phyloP scores from a whole-genome alignment of 2,113 vertebrate species.

The Sarotherodon lohbergeri region DNA sequence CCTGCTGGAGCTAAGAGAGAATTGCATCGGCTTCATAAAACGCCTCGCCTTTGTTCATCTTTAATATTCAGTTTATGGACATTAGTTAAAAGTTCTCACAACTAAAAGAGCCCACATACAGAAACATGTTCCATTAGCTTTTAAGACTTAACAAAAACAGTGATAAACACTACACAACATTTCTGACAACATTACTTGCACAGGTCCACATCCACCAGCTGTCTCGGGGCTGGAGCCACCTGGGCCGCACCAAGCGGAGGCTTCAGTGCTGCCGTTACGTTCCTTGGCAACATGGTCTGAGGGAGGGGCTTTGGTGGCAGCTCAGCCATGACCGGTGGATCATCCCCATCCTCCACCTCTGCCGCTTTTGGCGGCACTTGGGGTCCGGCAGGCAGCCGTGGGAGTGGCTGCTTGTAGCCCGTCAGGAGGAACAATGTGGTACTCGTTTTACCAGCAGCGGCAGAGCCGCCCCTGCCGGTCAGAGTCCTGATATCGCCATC shows the following conservation, averaged over 20 bases:
- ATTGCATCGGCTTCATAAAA: neutral
- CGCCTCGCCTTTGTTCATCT: neutral
- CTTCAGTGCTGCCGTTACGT: conserved; percentile 71
- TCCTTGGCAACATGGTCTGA: conserved; percentile 73
- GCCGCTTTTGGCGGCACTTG: conserved; percentile 49
- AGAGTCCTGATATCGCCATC: neutral
- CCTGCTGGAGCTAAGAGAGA: neutral
- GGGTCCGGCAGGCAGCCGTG: conserved; percentile 4
- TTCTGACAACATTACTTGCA: conserved; percentile 64
- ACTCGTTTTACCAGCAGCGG: conserved; percentile 17
- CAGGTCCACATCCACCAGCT: conserved; percentile 78
- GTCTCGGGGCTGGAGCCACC: conserved; percentile 71
- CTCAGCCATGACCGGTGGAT: conserved; percentile 34
- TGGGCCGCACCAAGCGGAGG: conserved; percentile 73
- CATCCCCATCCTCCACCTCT: conserved; percentile 46
- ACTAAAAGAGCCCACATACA: accelerated
- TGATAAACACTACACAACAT: neutral
- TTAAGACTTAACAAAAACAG: neutral
- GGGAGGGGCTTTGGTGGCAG: conserved; percentile 70
- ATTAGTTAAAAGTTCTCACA: neutral
- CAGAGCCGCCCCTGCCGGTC: neutral
- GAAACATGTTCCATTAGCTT: neutral
- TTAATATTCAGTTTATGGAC: neutral
- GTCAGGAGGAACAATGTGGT: conserved; percentile 63
- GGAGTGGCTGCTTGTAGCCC: conserved; percentile 36